phyloP scores from a whole-genome alignment of 2,113 vertebrate genomes.

The Passer montanus region DNA sequence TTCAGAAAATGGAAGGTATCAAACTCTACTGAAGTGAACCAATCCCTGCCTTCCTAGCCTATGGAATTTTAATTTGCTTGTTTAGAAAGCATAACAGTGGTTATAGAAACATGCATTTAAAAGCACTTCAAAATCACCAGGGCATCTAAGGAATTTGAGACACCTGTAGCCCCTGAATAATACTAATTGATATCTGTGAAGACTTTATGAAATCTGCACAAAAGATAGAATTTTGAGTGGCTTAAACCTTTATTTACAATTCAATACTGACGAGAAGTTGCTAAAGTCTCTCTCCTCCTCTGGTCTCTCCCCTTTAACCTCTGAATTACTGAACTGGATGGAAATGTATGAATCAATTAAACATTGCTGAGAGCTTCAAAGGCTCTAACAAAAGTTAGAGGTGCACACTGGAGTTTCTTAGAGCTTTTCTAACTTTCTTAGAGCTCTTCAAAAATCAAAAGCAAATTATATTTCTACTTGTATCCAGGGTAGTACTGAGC shows the following conservation, averaged over 20 bases:
- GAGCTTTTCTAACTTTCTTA: neutral
- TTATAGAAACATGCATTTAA: neutral
- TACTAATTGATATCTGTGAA: slow-evolving; percentile 29
- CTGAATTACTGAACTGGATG: neutral
- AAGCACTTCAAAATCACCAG: slow-evolving; percentile 9
- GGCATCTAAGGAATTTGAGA: slow-evolving; percentile 3
- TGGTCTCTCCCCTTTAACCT: neutral
- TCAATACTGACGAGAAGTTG: neutral
- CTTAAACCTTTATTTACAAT: slow-evolving; percentile 35
- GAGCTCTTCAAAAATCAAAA: neutral
- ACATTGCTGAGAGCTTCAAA: neutral
- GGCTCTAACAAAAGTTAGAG: neutral
- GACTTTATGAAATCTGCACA: slow-evolving; percentile 42
- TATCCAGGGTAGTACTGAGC: neutral
- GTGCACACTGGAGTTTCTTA: neutral
- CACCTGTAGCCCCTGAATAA: slow-evolving; percentile 32
- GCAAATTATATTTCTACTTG: neutral
- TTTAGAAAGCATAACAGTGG: neutral
- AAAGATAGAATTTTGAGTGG: slow-evolving; percentile 47
- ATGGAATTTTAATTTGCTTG: slow-evolving; percentile 32
- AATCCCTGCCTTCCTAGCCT: neutral
- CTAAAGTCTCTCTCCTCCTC: neutral
- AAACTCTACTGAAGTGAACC: neutral
- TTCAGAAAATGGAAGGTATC: neutral
- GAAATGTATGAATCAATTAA: neutral